Evolutionary conservation across 2,888 invertebrate species (phyloP), one percentile per base, ranked within the genome.

Genomic region (Scaptomyza flava): DNA sequence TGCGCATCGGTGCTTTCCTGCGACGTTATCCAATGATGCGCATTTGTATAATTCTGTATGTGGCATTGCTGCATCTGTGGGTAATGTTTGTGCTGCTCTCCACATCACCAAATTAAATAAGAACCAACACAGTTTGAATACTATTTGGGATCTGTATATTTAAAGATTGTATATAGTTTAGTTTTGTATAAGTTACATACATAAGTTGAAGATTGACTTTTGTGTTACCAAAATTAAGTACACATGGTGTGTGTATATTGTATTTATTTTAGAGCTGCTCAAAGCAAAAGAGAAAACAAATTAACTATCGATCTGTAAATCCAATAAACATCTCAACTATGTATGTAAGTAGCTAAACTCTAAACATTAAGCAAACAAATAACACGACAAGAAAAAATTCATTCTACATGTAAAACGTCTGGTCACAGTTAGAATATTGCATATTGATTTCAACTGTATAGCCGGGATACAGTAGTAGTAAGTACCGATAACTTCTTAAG

Each of bases 11-110:
- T 11, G 94, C 96, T 17, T 96, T 97, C 91, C 92, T 97, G 50
- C 93, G 96, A 63, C 93, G 97, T 63, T 96, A 97, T 92, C 98
- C 98, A 0, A 91, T 96, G 47, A 95, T 97, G 63, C 94, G 98
- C 82, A 94, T 97, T 64, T 94, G 96, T 90, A 94, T 97, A n/a
- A 93, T 98, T 68, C 92, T 95, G 81, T 98, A 98, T 90, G 96
- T 98, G 94, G 96, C 95, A n/a, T 92, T 96, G 53, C 93, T 97
- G 12, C 97, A 97, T 91, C 91, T 96, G 20, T 97, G 96, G 96
- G 96, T 97, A 53, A 93, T 96, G 91, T 93, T 96, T 53, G 96
- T 97, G 17, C 92, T 97, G 57, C 93, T 96, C 61, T 95, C 96
- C 5, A 96, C 95, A 4, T 90, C 91, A 6, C 91, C 91, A 41